Evolutionary conservation across 2,888 invertebrate genomes (phyloP), one percentile per base, ranked within the genome.

Genomic region (Chydorus sphaericus): DNA sequence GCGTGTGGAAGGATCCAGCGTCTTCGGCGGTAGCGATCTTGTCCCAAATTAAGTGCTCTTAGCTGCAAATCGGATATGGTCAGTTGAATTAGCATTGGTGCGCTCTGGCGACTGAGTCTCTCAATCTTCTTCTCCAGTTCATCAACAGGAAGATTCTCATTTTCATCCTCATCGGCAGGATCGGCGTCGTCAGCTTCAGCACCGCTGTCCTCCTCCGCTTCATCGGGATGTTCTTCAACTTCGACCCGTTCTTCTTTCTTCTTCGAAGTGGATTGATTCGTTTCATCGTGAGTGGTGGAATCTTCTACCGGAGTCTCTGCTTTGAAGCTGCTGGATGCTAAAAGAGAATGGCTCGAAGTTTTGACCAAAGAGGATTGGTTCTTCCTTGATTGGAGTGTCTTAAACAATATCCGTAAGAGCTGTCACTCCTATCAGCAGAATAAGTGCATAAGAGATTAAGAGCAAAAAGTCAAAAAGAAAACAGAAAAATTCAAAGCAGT

Each of bases 1-100:
- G 85, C 81, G 65, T 84, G 84, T 1, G 93, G 90, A 4, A 97
- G 73, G 28, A 89, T 83, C 96, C 96, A 97, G 71, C 91, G 96
- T 11, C 91, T 79, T 10, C 96, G 78, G 82, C 88, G 87, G 69
- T 82, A 93, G 68, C 87, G 76, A 71, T 97, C 97, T 67, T 94
- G 93, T 0, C 97, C 97, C 60, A 88, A 85, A 63, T 89, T 87
- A 4, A 85, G 83, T 0, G 90, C 89, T 7, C 96, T 72, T 14
- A 97, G 73, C 59, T 87, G 83, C 65, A 87, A 85, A 0, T 84
- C 81, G 1, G 85, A 84, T 44, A 83, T 79, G 57, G 84, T 81
- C 48, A 93, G 72, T 60, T 85, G 82, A 60, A 84, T 80, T 55
- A 83, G 70, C 64, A 86, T 85, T 54, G 82, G 81, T 61, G 86